These are phyloP conservation scores for Myrmophylax atrothorax DNA, from an alignment of 2,113 vertebrate genomes.

Conservation along the genomic window DNA sequence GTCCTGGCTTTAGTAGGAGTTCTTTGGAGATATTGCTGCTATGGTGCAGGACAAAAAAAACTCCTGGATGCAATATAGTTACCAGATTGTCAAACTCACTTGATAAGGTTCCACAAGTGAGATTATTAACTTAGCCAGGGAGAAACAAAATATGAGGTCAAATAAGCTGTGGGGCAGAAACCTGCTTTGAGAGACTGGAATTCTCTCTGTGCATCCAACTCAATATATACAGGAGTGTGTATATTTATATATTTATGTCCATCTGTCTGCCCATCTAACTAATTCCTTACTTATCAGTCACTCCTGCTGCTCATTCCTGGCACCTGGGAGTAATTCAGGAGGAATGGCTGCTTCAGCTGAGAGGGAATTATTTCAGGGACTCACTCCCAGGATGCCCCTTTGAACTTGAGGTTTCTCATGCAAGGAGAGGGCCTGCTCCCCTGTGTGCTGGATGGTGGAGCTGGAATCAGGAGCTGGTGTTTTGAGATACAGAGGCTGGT, in stretches of 20 bases:
- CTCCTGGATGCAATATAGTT: constrained; percentile 11
- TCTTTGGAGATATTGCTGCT: constrained; percentile 61
- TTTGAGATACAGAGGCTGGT: neutral
- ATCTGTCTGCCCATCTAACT: neutral
- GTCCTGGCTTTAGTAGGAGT: constrained; percentile 55
- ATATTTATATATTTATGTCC: fast-evolving
- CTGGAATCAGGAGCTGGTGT: neutral
- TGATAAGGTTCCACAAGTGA: constrained; percentile 38
- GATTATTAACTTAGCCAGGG: neutral
- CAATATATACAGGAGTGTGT: no score
- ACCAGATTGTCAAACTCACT: constrained; percentile 52
- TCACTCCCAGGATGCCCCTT: neutral
- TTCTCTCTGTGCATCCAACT: neutral
- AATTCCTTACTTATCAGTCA: neutral
- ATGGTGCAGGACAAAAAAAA: neutral
- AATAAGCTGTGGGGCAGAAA: neutral
- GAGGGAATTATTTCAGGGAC: neutral
- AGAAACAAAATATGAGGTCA: neutral
- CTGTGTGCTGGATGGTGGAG: neutral
- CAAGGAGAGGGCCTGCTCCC: neutral
- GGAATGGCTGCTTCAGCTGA: neutral
- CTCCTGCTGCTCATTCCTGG: neutral
- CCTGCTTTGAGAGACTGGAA: neutral
- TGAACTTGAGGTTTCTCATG: neutral
- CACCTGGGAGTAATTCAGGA: neutral